phyloP scores from a whole-genome alignment of 2,113 vertebrate species.

The Rissa tridactyla region DNA sequence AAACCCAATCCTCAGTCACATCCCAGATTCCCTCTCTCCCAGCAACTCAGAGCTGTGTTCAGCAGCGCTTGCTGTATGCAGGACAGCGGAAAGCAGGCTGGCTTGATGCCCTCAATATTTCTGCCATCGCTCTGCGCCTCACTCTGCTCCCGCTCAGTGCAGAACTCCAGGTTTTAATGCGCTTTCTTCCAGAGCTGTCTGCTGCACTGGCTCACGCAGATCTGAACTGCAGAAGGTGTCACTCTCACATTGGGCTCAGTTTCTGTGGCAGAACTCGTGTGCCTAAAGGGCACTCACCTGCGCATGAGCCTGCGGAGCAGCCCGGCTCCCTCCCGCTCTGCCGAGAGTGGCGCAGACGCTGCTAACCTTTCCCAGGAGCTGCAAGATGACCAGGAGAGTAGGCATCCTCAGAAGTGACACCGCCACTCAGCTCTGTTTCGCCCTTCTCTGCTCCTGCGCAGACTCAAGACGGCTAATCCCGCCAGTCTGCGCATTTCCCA shows the following conservation, averaged over 20 bases:
- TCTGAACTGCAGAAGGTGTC: not conserved
- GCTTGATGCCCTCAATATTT: not conserved
- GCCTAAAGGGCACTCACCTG: not conserved
- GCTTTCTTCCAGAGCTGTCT: not conserved
- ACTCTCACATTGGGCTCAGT: accelerated
- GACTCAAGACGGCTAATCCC: not conserved
- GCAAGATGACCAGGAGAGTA: not conserved
- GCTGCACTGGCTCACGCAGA: not conserved
- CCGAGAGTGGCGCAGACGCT: accelerated
- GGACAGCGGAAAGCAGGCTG: not conserved
- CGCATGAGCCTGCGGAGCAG: not conserved
- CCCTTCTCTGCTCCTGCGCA: not conserved
- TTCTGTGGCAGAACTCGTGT: not conserved
- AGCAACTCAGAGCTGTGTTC: not conserved
- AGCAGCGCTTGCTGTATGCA: not conserved
- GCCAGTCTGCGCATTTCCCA: not conserved
- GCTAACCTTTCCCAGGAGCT: not conserved
- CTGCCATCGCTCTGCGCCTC: not conserved
- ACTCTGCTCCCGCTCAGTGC: not conserved
- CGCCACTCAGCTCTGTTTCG: not conserved
- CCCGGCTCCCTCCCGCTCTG: not conserved
- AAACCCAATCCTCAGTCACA: not conserved
- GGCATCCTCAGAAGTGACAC: not conserved
- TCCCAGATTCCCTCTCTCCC: not conserved
- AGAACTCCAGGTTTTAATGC: not conserved